Evolutionary conservation across 1,140 invertebrate genomes (phyloP).

Genomic region (Bombyx mandarina): DNA sequence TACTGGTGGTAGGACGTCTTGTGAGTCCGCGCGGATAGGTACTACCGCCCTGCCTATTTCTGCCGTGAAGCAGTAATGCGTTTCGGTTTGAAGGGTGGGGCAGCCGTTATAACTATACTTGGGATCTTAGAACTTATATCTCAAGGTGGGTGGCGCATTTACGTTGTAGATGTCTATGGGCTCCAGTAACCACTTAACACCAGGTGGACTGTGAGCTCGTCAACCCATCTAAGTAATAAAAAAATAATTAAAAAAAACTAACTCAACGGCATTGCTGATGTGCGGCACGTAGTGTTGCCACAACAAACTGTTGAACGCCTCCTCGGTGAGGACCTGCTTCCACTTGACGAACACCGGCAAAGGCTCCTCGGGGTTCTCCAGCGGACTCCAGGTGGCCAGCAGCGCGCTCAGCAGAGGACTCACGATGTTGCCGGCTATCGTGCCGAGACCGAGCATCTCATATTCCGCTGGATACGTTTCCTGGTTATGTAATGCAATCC

Average conservation of each 20-base stretch:
- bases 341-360: constrained; percentile 42
- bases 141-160: no score
- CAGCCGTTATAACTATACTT: no score
- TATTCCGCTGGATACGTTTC: constrained; percentile 49
- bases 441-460: constrained; percentile 49
- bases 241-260: constrained; percentile 19
- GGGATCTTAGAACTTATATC: no score
- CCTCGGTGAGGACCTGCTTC: constrained; percentile 40
- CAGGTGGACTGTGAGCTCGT: no score
- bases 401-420: constrained; percentile 37
- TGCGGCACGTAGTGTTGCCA: constrained; percentile 54
- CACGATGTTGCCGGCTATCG: constrained; percentile 37
- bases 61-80: no score
- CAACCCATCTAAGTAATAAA: no score
- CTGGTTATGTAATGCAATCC: constrained; percentile 19
- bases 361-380: constrained; percentile 30
- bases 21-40: no score
- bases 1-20: no score
- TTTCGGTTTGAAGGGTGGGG: no score
- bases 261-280: constrained; percentile 47
- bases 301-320: constrained; percentile 49
- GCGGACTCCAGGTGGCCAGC: constrained; percentile 48
- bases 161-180: no score
- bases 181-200: no score
- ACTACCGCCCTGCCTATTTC: no score